A percentile compares a stretch with the other conserved stretches of the same genome.
Conservation (phyloP, 2,797 vertebrate species). For the Discoglossus pictus region DNA sequence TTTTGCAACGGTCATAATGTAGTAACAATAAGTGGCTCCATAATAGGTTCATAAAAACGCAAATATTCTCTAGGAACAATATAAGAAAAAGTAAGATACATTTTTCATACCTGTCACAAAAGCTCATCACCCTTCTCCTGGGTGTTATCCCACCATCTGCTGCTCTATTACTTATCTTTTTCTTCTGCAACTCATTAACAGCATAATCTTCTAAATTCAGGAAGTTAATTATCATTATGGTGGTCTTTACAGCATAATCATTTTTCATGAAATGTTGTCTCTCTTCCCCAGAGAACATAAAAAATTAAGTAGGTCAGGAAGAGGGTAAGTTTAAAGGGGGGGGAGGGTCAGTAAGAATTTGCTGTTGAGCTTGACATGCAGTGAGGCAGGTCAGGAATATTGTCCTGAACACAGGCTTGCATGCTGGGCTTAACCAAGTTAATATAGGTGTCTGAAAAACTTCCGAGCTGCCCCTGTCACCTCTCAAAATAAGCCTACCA, state of each 20-base stretch:
- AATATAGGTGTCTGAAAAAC: slow-evolving; percentile 82
- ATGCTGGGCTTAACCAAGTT: slow-evolving; percentile 87
- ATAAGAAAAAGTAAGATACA: slow-evolving; percentile 93
- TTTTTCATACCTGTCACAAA: slow-evolving; percentile 99
- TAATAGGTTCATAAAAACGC: slow-evolving; percentile 84
- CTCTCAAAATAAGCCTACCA: slow-evolving; percentile 71
- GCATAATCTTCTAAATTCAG: slow-evolving; percentile 99
- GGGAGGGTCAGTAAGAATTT: slow-evolving; percentile 96
- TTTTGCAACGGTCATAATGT: slow-evolving; percentile 85
- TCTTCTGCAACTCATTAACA: slow-evolving; percentile 99
- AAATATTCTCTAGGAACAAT: slow-evolving; percentile 91
- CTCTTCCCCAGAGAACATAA: slow-evolving; percentile 82
- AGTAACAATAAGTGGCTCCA: slow-evolving; percentile 75
- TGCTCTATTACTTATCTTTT: slow-evolving; percentile 99
- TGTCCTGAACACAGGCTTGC: slow-evolving; percentile 98
- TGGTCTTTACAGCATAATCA: slow-evolving; percentile 99
- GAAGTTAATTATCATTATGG: slow-evolving; percentile 99
- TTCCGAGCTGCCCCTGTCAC: slow-evolving; percentile 86
- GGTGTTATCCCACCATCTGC: slow-evolving; percentile 99
- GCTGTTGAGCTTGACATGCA: slow-evolving; percentile 90
- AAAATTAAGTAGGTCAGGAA: slow-evolving; percentile 83
- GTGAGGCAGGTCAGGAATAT: slow-evolving; percentile 93
- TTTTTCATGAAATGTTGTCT: slow-evolving; percentile 98
- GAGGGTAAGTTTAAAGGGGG: slow-evolving; percentile 88
- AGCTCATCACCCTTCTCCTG: slow-evolving; percentile 99